Percentiles rank a stretch among this genome's conserved stretches.
Conservation (phyloP, 2,888 invertebrate species). For the Deilephila porcellus region DNA sequence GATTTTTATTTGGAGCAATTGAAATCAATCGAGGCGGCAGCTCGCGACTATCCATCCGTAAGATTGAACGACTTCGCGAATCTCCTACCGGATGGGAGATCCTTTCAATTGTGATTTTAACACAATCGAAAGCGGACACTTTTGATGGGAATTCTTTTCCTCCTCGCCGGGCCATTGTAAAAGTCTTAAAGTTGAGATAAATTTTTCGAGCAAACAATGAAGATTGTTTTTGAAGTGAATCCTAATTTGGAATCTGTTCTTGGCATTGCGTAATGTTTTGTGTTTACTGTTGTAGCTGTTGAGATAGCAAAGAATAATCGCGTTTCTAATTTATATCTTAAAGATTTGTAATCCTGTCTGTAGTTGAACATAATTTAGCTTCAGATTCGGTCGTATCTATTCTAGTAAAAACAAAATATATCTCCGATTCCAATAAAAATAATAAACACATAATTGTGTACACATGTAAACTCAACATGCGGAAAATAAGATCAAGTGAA, state of each 20-base stretch:
- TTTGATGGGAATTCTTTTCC: slow-evolving; percentile 22
- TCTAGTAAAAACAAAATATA: too few relatives aligned
- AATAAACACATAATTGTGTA: too few relatives aligned
- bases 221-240: slow-evolving; percentile 16
- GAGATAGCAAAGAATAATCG: not conserved
- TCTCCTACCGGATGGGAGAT: not conserved
- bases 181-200: slow-evolving; percentile 20
- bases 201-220: slow-evolving; percentile 16
- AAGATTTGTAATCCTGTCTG: too few relatives aligned
- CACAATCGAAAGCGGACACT: slow-evolving; percentile 21
- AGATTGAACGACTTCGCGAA: slow-evolving; percentile 10
- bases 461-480: too few relatives aligned
- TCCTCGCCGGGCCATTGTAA: slow-evolving; percentile 11
- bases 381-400: too few relatives aligned
- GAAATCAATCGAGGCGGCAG: not conserved
- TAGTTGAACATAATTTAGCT: too few relatives aligned
- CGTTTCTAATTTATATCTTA: not conserved
- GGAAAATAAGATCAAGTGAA: too few relatives aligned
- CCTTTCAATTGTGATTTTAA: slow-evolving; percentile 17
- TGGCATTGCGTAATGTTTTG: slow-evolving; percentile 8
- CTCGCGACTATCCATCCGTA: not conserved
- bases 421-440: too few relatives aligned
- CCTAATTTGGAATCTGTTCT: slow-evolving; percentile 11
- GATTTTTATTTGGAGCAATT: slow-evolving; percentile 16
- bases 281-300: not conserved